Evolutionary conservation across 2,113 vertebrate genomes (phyloP), one percentile per base, ranked within the genome.

Genomic region (Galbula dea): DNA sequence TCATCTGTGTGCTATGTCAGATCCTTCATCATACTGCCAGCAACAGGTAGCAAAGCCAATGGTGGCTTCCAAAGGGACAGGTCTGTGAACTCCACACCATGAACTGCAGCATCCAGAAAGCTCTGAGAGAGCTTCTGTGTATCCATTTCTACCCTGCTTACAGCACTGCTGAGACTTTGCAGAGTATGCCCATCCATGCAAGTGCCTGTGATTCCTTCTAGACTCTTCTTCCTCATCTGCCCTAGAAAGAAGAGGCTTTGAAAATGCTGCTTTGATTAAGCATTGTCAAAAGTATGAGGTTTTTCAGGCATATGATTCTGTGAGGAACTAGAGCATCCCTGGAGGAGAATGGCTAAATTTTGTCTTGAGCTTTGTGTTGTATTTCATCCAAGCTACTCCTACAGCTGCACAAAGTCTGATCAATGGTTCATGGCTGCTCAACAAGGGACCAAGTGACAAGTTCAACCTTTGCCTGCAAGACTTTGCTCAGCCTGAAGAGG

Each of bases 101-200:
- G 8, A 87, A 41, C 4, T 7, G 17, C 15, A 69, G 41, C 14
- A 63, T 10, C 13, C 49, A 72, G 71, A 89, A 76, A 85, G 22
- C 37, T 69, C 71, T 69, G 58, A 49, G 32, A 66, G 41, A 65
- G 41, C 41, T 12, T 57, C 52, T 5, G 0, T 2, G 3, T 37
- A 16, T 7, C 3, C 0, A 0, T 57, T 87, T 76, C 46, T 57
- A 52, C 27, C n/a, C 23, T 30, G 21, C 34, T 63, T 45, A 58
- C 41, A 68, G 71, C 57, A 46, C 36, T 57, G 45, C 39, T 23
- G 59, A 85, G 41, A 43, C 15, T 43, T 43, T 43, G 11, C 41
- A 43, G 41, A 15, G 11, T 43, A 15, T 43, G 41, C 41, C 41
- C 41, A 43, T 12, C 41, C 51, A 54, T 54, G 52, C 29, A 54